A percentile compares a stretch with the other conserved stretches of the same genome.
phyloP scores from a whole-genome alignment of 1,140 invertebrate species.

The Bradysia coprophila region DNA sequence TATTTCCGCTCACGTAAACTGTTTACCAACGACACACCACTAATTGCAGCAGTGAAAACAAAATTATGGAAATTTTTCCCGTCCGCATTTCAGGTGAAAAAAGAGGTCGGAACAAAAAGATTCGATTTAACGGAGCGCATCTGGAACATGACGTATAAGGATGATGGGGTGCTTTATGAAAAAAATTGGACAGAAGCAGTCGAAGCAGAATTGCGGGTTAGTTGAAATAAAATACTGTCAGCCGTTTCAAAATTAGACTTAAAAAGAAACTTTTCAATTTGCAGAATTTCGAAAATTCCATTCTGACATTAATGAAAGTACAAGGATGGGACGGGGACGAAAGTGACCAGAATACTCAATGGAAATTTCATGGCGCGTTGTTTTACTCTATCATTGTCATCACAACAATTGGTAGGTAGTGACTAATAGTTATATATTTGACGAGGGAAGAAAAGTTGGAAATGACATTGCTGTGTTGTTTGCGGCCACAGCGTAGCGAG shows the following conservation, averaged over 20 bases:
- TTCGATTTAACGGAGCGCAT: conserved; percentile 56
- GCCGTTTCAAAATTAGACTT: no score
- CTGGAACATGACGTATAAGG: conserved; percentile 51
- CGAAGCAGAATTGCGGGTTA: conserved; percentile 33
- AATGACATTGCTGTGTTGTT: no score
- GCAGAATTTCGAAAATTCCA: conserved; percentile 59
- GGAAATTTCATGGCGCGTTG: conserved; percentile 79
- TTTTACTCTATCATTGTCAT: conserved; percentile 97
- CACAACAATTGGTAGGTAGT: conserved; percentile 75
- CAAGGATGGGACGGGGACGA: conserved; percentile 86
- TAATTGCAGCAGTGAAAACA: no score
- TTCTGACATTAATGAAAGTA: conserved; percentile 68
- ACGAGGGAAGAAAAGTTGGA: no score
- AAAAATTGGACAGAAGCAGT: conserved; percentile 51
- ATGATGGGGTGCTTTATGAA: conserved; percentile 39
- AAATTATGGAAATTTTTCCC: no score
- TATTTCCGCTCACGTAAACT: no score
- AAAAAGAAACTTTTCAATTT: no score
- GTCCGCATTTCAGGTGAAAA: no score
- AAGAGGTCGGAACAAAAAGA: conserved; percentile 50
- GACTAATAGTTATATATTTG: no score
- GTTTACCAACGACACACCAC: no score
- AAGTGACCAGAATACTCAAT: conserved; percentile 52
- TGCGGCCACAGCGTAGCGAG: no score
- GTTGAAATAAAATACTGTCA: conserved; percentile 4